phyloP scores from a whole-genome alignment of 2,888 invertebrate genomes.

The Stenotaenia linearis region DNA sequence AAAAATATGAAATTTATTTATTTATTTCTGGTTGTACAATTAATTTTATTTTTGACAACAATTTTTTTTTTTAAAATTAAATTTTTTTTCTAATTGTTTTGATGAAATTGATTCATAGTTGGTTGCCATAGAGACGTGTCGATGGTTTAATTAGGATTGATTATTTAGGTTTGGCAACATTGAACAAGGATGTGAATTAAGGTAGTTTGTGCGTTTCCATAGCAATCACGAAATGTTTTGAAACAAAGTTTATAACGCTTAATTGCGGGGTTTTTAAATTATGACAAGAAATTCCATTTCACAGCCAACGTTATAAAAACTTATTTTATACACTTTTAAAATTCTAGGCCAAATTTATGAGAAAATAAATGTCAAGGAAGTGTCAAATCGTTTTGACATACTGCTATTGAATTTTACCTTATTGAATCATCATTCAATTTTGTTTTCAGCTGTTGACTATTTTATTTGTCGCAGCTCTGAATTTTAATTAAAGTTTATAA shows the following conservation, averaged over 20 bases:
- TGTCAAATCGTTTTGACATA: slow-evolving; percentile 7
- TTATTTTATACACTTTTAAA: background rate
- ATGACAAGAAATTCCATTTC: background rate
- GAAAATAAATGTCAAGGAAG: slow-evolving; percentile 24
- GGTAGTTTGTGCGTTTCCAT: background rate
- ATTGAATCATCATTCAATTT: background rate
- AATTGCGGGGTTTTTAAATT: background rate
- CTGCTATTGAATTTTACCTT: slow-evolving; percentile 23
- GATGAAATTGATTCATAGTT: background rate
- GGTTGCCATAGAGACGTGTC: background rate
- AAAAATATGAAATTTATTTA: too few species aligned
- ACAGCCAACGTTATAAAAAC: background rate
- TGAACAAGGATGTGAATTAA: slow-evolving; percentile 9
- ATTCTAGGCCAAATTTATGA: background rate
- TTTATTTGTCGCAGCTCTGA: background rate
- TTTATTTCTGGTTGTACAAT: background rate
- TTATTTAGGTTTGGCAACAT: background rate
- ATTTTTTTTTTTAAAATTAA: background rate
- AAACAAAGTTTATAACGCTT: background rate
- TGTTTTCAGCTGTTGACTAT: background rate
- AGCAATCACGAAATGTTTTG: background rate
- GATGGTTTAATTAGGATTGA: slow-evolving; percentile 5
- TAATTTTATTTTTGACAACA: background rate
- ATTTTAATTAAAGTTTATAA: background rate
- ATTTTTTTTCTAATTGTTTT: background rate